Conservation (phyloP, 2,797 vertebrate species). For the Coregonus sp. region DNA sequence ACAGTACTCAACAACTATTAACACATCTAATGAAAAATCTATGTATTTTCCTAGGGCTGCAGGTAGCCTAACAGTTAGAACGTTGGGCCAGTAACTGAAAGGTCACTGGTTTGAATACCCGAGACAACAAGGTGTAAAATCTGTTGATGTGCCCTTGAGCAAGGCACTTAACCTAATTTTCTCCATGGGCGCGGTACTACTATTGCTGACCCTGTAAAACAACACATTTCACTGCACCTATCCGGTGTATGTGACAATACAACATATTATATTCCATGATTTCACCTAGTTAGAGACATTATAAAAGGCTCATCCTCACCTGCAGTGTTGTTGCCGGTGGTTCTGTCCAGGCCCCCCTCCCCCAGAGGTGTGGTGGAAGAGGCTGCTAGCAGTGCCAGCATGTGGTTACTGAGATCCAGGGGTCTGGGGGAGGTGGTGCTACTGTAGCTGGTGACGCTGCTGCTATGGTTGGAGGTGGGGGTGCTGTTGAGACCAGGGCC, state of each 20-base stretch:
- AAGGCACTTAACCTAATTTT: no score
- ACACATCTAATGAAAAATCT: background rate
- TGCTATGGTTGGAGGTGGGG: constrained; percentile 22
- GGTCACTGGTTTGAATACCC: no score
- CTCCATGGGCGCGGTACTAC: no score
- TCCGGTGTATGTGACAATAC: no score
- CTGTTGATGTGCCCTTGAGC: no score
- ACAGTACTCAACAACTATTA: background rate
- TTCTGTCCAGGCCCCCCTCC: constrained; percentile 48
- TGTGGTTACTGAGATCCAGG: constrained; percentile 76
- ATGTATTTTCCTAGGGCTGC: no score
- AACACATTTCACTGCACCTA: no score
- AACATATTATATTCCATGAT: no score
- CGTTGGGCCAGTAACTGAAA: no score
- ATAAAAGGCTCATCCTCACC: constrained; percentile 56
- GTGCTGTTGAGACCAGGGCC: constrained; percentile 27
- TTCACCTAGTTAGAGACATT: background rate
- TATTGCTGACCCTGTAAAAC: no score
- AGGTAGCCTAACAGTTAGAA: no score
- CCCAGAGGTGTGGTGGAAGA: constrained; percentile 57
- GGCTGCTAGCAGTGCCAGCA: constrained; percentile 72
- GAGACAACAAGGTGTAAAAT: no score
- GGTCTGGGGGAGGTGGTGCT: constrained; percentile 62
- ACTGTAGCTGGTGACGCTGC: constrained; percentile 9
- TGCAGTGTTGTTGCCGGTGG: constrained; percentile 53